Percentiles rank a stretch among this genome's conserved stretches.
Evolutionary conservation across 2,888 invertebrate species (phyloP).

Genomic region (Stegana nigrithorax): DNA sequence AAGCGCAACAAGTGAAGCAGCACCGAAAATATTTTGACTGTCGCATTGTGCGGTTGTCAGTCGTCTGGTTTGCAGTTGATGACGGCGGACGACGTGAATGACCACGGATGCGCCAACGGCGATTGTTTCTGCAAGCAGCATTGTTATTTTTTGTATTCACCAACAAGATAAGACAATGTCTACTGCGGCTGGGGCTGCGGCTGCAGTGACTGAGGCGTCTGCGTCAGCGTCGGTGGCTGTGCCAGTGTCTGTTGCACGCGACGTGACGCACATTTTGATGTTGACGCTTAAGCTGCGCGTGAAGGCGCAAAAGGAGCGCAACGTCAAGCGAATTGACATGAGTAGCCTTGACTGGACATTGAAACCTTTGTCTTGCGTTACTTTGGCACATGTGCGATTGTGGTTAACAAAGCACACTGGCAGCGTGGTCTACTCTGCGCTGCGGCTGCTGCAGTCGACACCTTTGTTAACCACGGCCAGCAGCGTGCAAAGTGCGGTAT

Average conservation of each 20-base stretch:
- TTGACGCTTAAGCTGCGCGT: slow-evolving; percentile 13
- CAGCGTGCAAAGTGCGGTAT: neutral
- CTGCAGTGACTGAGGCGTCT: neutral
- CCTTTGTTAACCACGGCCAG: neutral
- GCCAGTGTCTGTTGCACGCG: slow-evolving; percentile 26
- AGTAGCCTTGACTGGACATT: slow-evolving; percentile 4
- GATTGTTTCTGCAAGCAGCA: no score
- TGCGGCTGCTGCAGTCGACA: neutral
- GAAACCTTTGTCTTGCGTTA: slow-evolving; percentile 6
- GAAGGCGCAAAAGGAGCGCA: neutral
- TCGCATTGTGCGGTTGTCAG: no score
- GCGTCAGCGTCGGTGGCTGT: slow-evolving; percentile 23
- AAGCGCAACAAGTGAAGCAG: slow-evolving; percentile 18
- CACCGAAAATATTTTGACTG: slow-evolving; percentile 48
- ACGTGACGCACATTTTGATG: slow-evolving; percentile 54
- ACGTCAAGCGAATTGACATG: neutral
- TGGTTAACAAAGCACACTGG: no score
- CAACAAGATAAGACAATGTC: neutral
- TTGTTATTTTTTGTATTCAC: no score
- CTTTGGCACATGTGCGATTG: neutral
- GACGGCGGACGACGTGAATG: no score
- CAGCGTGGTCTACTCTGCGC: no score
- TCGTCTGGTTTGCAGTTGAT: no score
- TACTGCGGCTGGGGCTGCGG: neutral
- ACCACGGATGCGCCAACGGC: no score